Percentiles rank a stretch among this genome's conserved stretches.
phyloP scores from a whole-genome alignment of 1,140 invertebrate genomes.

The Apis cerana region DNA sequence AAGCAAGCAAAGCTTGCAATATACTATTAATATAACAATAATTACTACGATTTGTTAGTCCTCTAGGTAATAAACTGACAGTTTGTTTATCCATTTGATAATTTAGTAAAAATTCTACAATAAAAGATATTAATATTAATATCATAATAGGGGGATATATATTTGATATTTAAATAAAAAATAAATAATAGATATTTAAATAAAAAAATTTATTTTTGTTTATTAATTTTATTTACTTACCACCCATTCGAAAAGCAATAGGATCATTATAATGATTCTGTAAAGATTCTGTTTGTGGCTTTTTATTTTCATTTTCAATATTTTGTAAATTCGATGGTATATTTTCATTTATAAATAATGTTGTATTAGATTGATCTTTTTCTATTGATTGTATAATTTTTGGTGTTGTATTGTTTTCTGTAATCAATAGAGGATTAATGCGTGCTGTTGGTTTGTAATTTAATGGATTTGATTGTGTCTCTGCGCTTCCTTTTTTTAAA shows the following conservation, averaged over 20 bases:
- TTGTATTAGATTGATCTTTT: conserved; percentile 43
- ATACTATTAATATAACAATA: conserved; percentile 98
- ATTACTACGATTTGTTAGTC: conserved; percentile 94
- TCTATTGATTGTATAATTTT: conserved; percentile 30
- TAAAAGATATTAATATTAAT: conserved; percentile 56
- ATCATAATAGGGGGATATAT: background rate
- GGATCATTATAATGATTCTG: conserved; percentile 82
- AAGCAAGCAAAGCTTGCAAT: conserved; percentile 93
- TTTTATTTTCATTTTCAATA: conserved; percentile 28
- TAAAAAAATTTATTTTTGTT: conserved; percentile 13
- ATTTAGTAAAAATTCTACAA: conserved; percentile 87
- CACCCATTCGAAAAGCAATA: conserved; percentile 85
- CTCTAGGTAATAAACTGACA: conserved; percentile 90
- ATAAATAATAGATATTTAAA: background rate
- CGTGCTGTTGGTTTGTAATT: conserved; percentile 59
- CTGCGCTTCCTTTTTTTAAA: conserved; percentile 57
- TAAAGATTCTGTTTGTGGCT: conserved; percentile 28
- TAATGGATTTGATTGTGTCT: conserved; percentile 28
- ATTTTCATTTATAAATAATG: conserved; percentile 29
- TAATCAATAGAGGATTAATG: conserved; percentile 56
- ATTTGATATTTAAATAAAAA: background rate
- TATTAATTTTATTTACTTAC: conserved; percentile 75
- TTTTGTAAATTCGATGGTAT: conserved; percentile 20
- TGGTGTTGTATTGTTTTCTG: conserved; percentile 34
- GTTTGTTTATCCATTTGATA: conserved; percentile 88